phyloP scores from a whole-genome alignment of 2,113 vertebrate species.

The Lonchura striata region DNA sequence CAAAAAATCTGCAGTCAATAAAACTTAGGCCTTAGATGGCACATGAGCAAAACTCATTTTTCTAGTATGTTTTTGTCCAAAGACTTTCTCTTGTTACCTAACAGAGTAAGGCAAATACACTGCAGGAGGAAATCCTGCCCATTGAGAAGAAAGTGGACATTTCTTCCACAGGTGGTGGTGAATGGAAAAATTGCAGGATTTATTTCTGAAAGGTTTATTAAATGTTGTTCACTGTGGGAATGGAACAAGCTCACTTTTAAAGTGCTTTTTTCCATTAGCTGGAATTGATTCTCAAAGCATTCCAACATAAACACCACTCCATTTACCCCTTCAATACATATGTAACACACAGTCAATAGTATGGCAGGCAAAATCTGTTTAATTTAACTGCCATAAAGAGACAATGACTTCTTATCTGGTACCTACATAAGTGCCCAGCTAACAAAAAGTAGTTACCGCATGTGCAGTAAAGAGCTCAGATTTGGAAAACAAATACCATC shows the following conservation, averaged over 20 bases:
- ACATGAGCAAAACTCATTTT: neutral
- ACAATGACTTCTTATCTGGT: neutral
- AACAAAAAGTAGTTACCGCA: neutral
- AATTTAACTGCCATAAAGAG: neutral
- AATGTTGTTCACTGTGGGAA: conserved; percentile 58
- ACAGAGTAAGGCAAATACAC: neutral
- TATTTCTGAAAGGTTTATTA: conserved; percentile 42
- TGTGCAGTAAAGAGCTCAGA: neutral
- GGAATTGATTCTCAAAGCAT: conserved; percentile 67
- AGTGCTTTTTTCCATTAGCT: conserved; percentile 70
- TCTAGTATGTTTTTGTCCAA: neutral
- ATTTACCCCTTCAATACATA: conserved; percentile 49
- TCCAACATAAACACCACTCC: conserved; percentile 34
- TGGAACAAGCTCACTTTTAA: conserved; percentile 49
- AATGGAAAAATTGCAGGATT: neutral
- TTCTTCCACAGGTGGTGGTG: neutral
- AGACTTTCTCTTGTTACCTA: neutral
- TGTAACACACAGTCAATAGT: neutral
- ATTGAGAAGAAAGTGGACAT: neutral
- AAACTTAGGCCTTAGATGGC: neutral
- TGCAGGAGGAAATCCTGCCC: neutral
- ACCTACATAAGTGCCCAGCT: neutral
- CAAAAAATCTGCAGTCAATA: neutral
- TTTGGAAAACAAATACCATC: neutral
- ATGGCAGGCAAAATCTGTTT: neutral